phyloP scores from a whole-genome alignment of 1,140 invertebrate species.

The Aradophagus sp. region DNA sequence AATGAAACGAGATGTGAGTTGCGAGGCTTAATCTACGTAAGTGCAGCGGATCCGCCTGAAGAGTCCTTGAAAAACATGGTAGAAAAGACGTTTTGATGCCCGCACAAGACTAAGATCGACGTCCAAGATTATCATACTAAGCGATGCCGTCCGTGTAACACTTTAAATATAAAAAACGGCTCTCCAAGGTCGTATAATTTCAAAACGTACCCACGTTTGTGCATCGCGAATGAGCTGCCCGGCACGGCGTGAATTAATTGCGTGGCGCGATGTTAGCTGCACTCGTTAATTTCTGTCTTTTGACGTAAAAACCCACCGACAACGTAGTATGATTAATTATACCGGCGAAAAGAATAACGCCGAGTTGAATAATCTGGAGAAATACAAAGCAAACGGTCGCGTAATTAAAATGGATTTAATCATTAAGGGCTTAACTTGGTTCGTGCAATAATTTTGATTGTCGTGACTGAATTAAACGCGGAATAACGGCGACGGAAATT shows the following conservation, averaged over 20 bases:
- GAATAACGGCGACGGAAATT: slow-evolving; percentile 41
- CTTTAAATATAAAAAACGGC: slow-evolving; percentile 63
- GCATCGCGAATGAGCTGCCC: slow-evolving; percentile 56
- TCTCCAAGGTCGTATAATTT: slow-evolving; percentile 63
- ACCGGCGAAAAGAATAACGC: slow-evolving; percentile 38
- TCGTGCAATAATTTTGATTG: slow-evolving; percentile 36
- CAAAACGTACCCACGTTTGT: slow-evolving; percentile 60
- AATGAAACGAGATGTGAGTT: no score
- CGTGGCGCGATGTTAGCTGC: slow-evolving; percentile 53
- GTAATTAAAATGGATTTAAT: slow-evolving; percentile 53
- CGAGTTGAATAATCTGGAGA: slow-evolving; percentile 44
- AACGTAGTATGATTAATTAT: slow-evolving; percentile 54
- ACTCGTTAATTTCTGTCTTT: slow-evolving; percentile 59
- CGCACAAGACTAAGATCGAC: slow-evolving; percentile 61
- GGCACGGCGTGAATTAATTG: slow-evolving; percentile 56
- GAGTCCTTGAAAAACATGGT: slow-evolving; percentile 55
- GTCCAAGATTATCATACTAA: slow-evolving; percentile 64
- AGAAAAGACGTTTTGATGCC: slow-evolving; percentile 57
- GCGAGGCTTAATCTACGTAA: slow-evolving; percentile 45
- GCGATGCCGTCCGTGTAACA: slow-evolving; percentile 66
- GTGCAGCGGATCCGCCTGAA: slow-evolving; percentile 50
- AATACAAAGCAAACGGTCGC: slow-evolving; percentile 48
- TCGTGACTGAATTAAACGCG: slow-evolving; percentile 36
- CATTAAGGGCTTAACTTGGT: slow-evolving; percentile 27
- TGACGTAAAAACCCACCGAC: slow-evolving; percentile 58